Base-by-base conservation (phyloP, 2,888 invertebrate genomes). In the Bellardia pandia region DNA sequence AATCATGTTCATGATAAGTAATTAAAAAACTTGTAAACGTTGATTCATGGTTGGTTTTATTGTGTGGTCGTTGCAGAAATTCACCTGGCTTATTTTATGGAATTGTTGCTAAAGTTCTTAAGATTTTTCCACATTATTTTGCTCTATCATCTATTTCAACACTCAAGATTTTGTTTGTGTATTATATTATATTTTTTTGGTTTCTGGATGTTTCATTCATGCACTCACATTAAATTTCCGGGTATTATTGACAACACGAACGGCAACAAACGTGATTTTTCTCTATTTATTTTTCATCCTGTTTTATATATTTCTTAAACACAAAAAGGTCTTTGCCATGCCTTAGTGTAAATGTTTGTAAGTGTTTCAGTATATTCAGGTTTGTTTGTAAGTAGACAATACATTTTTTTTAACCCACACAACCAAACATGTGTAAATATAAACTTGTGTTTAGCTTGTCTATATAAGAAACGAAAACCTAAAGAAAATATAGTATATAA, bases 161-260 rank as follows among this genome's bases (percentile, higher is more conserved):
- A 56, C 64, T 64, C 40, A 62, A 62, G 8, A 42, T 58, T 60
- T 60, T 51, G 42, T 56, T 48, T 23, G 23, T 23, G 23, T 23
- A 23, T 1, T 1, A 23, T 23, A 23, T 23, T 3, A 45, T 66
- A 68, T 45, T 82, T 42, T 60, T 2, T 77, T 60, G 2, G 33
- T 45, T 79, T 75, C 51, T 77, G n/a, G 23, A 64, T 72, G 60
- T 76, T 58, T 71, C 60, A 76, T 76, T 66, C 75, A 79, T 83
- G 83, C 71, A 58, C 58, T 71, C 66, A 76, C 83, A 79, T 83
- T 86, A 86, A 86, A 86, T 86, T 86, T 86, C 83, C 86, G 75
- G 83, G 76, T 86, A 83, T 83, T 83, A 83, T 83, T 86, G 86
- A 86, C 86, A 83, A 72, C 86, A 86, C 86, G 86, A 86, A 79